phyloP scores from a whole-genome alignment of 2,888 invertebrate species.

The Drosophila prolongata region DNA sequence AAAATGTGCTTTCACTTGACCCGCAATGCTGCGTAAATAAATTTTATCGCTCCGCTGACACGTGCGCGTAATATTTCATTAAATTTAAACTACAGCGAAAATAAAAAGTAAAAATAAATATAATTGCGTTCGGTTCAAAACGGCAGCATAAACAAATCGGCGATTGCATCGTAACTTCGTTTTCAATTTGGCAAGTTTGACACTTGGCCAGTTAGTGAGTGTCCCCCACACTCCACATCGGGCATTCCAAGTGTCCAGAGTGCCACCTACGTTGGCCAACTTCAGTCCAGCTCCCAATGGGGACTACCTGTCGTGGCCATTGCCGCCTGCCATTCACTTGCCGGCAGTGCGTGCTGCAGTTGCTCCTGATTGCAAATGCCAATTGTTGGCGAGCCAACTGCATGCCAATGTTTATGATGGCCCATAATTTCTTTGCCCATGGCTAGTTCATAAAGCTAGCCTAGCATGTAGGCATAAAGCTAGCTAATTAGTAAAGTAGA shows the following conservation, averaged over 20 bases:
- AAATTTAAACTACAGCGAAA: conserved; percentile 49
- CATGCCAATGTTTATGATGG: conserved; percentile 13
- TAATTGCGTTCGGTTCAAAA: conserved; percentile 38
- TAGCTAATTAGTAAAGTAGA: conserved; percentile 4
- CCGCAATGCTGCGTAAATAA: conserved; percentile 82
- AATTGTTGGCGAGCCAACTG: conserved; percentile 25
- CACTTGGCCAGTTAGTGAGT: conserved; percentile 74
- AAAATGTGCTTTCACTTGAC: conserved; percentile 83
- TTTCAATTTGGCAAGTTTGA: conserved; percentile 77
- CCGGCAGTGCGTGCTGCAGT: conserved; percentile 52
- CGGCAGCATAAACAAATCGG: conserved; percentile 71
- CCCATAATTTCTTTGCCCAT: conserved; percentile 11
- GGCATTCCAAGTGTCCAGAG: conserved; percentile 42
- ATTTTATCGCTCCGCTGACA: conserved; percentile 79
- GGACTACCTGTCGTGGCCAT: conserved; percentile 60
- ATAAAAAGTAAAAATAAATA: conserved; percentile 21
- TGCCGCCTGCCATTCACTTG: conserved; percentile 67
- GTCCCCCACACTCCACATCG: conserved; percentile 1
- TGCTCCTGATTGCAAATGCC: conserved; percentile 39
- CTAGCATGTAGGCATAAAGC: not conserved
- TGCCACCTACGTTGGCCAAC: conserved; percentile 74
- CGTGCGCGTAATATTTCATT: conserved; percentile 79
- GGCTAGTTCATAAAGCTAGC: not conserved
- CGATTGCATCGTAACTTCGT: conserved; percentile 77
- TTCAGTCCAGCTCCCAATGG: conserved; percentile 13